Evolutionary conservation across 2,888 invertebrate species (phyloP).

Genomic region (Merodon equestris): DNA sequence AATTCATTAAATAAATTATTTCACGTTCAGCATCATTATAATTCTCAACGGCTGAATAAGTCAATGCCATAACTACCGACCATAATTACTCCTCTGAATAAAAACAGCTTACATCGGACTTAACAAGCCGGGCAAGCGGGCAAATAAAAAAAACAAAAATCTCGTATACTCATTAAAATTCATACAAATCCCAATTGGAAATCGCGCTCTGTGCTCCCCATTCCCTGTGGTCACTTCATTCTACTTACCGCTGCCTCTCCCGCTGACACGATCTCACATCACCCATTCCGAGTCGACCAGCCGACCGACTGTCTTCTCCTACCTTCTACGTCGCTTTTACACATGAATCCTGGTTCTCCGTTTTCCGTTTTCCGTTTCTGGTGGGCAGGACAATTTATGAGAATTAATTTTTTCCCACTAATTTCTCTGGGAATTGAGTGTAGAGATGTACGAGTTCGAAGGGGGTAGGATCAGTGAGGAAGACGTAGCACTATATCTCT

Average conservation of each 20-base stretch:
- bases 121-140: slow-evolving; percentile 37
- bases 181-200: slow-evolving; percentile 66
- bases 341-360: neutral
- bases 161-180: slow-evolving; percentile 62
- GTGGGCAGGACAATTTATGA: slow-evolving; percentile 48
- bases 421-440: slow-evolving; percentile 47
- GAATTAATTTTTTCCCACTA: slow-evolving; percentile 63
- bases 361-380: neutral
- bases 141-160: slow-evolving; percentile 19
- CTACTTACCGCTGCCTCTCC: too few relatives aligned
- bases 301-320: too few relatives aligned
- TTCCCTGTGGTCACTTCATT: neutral
- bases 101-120: slow-evolving; percentile 56
- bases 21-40: slow-evolving; percentile 59
- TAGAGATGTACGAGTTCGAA: neutral
- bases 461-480: neutral
- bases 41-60: slow-evolving; percentile 51
- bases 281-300: too few relatives aligned
- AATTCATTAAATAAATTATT: slow-evolving; percentile 64
- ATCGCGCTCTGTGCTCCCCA: slow-evolving; percentile 6
- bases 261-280: too few relatives aligned
- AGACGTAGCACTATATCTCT: slow-evolving; percentile 53
- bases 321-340: slow-evolving; percentile 4
- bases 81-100: slow-evolving; percentile 43
- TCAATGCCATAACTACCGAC: slow-evolving; percentile 54